Conservation (phyloP, 2,797 vertebrate genomes). For the Gobionotothen gibberifrons region DNA sequence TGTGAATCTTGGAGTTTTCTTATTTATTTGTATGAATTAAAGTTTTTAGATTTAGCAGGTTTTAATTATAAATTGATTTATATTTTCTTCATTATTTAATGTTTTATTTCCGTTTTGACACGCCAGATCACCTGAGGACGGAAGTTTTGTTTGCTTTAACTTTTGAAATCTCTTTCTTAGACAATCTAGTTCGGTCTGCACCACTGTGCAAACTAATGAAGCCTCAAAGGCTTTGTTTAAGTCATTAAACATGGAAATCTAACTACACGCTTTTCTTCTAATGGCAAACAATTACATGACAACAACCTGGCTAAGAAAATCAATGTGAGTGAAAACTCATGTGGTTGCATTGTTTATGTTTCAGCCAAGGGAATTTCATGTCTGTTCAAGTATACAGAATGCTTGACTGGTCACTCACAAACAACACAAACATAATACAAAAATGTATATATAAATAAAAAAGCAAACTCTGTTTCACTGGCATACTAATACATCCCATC, state of each 20-base stretch:
- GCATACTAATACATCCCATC: neutral
- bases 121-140: constrained; percentile 53
- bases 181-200: constrained; percentile 53
- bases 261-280: constrained; percentile 55
- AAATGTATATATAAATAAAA: neutral
- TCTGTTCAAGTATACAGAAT: constrained; percentile 7
- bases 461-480: neutral
- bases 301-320: constrained; percentile 42
- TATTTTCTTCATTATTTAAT: constrained; percentile 36
- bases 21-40: constrained; percentile 74
- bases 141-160: constrained; percentile 57
- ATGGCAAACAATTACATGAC: constrained; percentile 63
- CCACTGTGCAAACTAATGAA: constrained; percentile 67
- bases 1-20: constrained; percentile 52
- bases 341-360: constrained; percentile 31
- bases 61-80: constrained; percentile 44
- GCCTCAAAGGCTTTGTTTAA: constrained; percentile 65
- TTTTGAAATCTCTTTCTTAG: constrained; percentile 55
- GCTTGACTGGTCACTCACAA: constrained; percentile 4
- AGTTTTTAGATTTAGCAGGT: constrained; percentile 41
- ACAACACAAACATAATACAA: no score
- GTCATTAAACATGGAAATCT: constrained; percentile 70
- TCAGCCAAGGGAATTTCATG: constrained; percentile 7
- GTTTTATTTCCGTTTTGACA: constrained; percentile 47
- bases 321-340: constrained; percentile 28